Evolutionary conservation across 1,140 invertebrate species (phyloP).

Genomic region (Stegodyphus dumicola): DNA sequence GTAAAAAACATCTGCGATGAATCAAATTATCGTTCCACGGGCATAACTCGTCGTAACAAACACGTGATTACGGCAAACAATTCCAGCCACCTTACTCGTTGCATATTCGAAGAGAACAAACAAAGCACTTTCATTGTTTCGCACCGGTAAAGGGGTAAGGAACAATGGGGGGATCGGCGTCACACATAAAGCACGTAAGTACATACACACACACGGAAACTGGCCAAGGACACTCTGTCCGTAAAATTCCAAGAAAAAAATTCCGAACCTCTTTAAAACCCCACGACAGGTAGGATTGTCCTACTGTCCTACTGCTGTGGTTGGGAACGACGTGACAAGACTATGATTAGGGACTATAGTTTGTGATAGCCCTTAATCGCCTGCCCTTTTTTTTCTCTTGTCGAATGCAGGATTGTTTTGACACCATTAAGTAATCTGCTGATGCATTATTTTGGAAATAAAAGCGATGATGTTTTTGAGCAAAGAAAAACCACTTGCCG

Average conservation of each 20-base stretch:
- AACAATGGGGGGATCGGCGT: background rate
- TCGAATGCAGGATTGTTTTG: background rate
- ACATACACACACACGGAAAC: background rate
- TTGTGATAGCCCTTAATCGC: background rate
- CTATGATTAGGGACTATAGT: background rate
- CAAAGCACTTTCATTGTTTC: background rate
- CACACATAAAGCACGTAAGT: background rate
- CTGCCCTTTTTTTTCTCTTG: background rate
- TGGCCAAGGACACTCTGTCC: conserved; percentile 14
- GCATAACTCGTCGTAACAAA: background rate
- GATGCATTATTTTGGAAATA: too few species aligned
- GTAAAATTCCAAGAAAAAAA: background rate
- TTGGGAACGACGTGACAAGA: background rate
- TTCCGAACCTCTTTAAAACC: background rate
- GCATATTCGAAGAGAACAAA: background rate
- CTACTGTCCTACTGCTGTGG: background rate
- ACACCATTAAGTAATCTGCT: too few species aligned
- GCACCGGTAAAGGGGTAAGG: background rate
- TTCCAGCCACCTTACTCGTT: too few species aligned
- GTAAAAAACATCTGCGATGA: too few species aligned
- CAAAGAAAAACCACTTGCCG: too few species aligned
- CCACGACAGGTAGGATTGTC: background rate
- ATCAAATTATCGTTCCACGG: background rate
- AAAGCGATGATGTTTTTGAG: too few species aligned
- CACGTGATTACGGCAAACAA: background rate